A percentile compares a stretch with the other conserved stretches of the same genome.
These are phyloP conservation scores for Atherix ibis DNA, from an alignment of 2,888 invertebrate genomes.

Conservation along the genomic window DNA sequence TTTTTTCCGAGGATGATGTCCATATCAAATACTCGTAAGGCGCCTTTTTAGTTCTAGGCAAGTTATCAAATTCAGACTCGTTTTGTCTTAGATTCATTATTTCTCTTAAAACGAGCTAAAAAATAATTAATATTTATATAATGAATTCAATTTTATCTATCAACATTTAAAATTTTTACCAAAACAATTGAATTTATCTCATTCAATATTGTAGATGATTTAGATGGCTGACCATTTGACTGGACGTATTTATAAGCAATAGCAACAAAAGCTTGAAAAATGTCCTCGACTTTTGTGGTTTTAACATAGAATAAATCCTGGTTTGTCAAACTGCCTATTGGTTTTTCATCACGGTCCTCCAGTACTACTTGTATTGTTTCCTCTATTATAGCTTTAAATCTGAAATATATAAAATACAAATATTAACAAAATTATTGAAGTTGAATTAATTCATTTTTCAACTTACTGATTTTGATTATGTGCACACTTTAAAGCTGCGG, in stretches of 20 bases:
- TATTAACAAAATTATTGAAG: not conserved
- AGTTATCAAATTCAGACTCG: slow-evolving; percentile 37
- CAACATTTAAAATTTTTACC: slow-evolving; percentile 19
- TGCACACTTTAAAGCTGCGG: slow-evolving; percentile 49
- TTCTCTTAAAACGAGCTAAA: slow-evolving; percentile 44
- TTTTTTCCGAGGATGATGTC: slow-evolving; percentile 48
- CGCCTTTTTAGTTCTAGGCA: slow-evolving; percentile 27
- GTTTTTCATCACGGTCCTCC: slow-evolving; percentile 29
- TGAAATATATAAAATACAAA: too few species aligned
- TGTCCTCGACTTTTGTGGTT: slow-evolving; percentile 47
- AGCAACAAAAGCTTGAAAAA: slow-evolving; percentile 45
- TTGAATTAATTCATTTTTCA: not conserved
- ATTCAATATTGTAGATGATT: slow-evolving; percentile 38
- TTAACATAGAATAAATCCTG: slow-evolving; percentile 64
- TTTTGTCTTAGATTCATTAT: slow-evolving; percentile 47
- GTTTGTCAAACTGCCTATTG: slow-evolving; percentile 39
- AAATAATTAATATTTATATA: slow-evolving; percentile 9
- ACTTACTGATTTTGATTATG: slow-evolving; percentile 24
- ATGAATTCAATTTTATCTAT: not conserved
- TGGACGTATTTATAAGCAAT: slow-evolving; percentile 43
- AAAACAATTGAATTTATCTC: slow-evolving; percentile 43
- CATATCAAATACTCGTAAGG: slow-evolving; percentile 53
- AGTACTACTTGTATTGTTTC: slow-evolving; percentile 41
- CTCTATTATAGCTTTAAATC: slow-evolving; percentile 33
- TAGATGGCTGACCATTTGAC: slow-evolving; percentile 39